These are phyloP conservation scores for Tauraco erythrolophus DNA, from an alignment of 2,113 vertebrate species.

Conservation along the genomic window DNA sequence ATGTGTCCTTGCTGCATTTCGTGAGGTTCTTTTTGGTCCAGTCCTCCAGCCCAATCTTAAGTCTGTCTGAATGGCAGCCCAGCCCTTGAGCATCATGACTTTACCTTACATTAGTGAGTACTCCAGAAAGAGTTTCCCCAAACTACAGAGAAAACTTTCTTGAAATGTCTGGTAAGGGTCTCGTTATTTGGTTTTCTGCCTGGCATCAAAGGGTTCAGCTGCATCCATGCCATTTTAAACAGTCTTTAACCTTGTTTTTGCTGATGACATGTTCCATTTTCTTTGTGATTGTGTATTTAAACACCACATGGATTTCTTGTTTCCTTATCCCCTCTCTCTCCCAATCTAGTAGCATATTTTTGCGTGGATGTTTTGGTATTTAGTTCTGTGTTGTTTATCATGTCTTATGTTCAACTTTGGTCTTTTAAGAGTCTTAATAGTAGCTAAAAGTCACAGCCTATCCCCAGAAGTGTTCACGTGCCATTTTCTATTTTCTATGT, in stretches of 20 bases:
- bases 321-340: neutral
- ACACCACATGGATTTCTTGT: neutral
- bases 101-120: rapidly evolving
- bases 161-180: neutral
- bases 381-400: neutral
- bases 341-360: neutral
- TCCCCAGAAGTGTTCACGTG: neutral
- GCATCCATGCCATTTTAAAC: neutral
- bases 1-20: neutral
- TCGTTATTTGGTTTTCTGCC: neutral
- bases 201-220: neutral
- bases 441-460: neutral
- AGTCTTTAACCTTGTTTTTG: neutral
- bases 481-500: neutral
- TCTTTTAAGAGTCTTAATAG: neutral
- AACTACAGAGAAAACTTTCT: neutral
- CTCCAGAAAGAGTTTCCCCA: neutral
- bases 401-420: neutral
- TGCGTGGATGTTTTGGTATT: neutral
- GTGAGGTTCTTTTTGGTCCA: rapidly evolving
- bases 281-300: neutral
- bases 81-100: rapidly evolving
- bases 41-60: neutral
- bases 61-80: neutral
- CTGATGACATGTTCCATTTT: neutral